These are phyloP conservation scores for Mola mola DNA, from an alignment of 2,113 vertebrate species.

Conservation along the genomic window DNA sequence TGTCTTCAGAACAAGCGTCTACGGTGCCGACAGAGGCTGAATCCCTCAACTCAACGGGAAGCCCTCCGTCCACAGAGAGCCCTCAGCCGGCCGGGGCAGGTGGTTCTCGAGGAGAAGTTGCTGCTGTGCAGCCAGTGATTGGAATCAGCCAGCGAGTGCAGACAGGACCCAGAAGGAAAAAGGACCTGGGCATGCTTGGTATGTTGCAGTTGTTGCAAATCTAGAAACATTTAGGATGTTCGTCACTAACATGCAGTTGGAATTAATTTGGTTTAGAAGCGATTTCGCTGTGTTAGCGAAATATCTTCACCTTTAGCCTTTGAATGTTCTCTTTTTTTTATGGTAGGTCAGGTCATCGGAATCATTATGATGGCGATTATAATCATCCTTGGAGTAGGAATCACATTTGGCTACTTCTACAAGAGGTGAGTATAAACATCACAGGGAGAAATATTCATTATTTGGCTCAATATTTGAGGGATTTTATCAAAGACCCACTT, in stretches of 20 bases:
- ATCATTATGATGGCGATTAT: conserved; percentile 92
- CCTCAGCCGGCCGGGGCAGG: conserved; percentile 71
- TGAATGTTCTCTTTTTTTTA: conserved; percentile 5
- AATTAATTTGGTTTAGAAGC: background rate
- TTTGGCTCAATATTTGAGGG: background rate
- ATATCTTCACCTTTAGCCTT: too few species aligned
- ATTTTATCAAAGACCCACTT: background rate
- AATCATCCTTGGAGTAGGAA: conserved; percentile 87
- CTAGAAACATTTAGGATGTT: too few species aligned
- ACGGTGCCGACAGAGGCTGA: conserved; percentile 29
- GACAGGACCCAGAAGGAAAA: conserved; percentile 87
- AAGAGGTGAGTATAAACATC: conserved; percentile 86
- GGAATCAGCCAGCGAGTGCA: conserved; percentile 90
- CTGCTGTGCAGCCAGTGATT: conserved; percentile 85
- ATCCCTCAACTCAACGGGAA: conserved; percentile 10
- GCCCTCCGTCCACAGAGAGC: conserved; percentile 40
- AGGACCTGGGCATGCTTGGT: conserved; percentile 91
- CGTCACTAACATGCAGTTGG: background rate
- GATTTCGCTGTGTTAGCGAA: too few species aligned
- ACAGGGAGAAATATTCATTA: background rate
- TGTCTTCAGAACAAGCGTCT: conserved; percentile 56
- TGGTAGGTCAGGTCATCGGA: conserved; percentile 88
- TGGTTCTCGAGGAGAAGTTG: conserved; percentile 76
- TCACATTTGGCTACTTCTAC: conserved; percentile 92
- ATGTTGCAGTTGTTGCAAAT: conserved; percentile 35